These are phyloP conservation scores for Ammodramus savannarum DNA, from an alignment of 2,113 vertebrate genomes.

Conservation along the genomic window DNA sequence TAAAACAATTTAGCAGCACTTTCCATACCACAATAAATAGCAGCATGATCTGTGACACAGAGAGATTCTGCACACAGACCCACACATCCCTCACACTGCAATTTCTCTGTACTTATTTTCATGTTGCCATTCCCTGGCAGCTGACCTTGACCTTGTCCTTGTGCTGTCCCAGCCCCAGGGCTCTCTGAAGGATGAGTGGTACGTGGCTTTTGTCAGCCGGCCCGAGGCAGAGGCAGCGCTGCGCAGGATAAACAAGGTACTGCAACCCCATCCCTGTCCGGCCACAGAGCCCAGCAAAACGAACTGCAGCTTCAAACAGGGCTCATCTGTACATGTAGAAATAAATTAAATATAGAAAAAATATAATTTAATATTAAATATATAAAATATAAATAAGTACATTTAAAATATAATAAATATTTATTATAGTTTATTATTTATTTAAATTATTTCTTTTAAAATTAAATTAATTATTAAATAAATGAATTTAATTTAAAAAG, in stretches of 20 bases:
- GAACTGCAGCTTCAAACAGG: not conserved
- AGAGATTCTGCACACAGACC: not conserved
- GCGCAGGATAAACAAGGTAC: slow-evolving; percentile 83
- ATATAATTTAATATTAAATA: too few species aligned
- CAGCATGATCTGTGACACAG: not conserved
- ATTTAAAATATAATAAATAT: too few species aligned
- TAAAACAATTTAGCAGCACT: not conserved
- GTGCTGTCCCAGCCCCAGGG: slow-evolving; percentile 12
- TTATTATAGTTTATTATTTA: too few species aligned
- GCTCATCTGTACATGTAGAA: not conserved
- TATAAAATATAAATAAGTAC: too few species aligned
- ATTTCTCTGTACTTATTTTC: not conserved
- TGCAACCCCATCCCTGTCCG: not conserved
- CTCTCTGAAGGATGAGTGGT: slow-evolving; percentile 81
- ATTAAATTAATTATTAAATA: too few species aligned
- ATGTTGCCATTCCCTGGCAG: not conserved
- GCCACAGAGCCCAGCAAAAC: not conserved
- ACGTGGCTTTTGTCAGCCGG: slow-evolving; percentile 81
- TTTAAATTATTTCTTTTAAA: too few species aligned
- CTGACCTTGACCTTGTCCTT: not conserved
- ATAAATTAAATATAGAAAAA: not conserved
- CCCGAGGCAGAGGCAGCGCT: slow-evolving; percentile 85
- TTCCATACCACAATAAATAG: too few species aligned
- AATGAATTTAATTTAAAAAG: too few species aligned
- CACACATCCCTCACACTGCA: not conserved